Conservation (phyloP, 2,113 vertebrate genomes). For the Propithecus coquereli region DNA sequence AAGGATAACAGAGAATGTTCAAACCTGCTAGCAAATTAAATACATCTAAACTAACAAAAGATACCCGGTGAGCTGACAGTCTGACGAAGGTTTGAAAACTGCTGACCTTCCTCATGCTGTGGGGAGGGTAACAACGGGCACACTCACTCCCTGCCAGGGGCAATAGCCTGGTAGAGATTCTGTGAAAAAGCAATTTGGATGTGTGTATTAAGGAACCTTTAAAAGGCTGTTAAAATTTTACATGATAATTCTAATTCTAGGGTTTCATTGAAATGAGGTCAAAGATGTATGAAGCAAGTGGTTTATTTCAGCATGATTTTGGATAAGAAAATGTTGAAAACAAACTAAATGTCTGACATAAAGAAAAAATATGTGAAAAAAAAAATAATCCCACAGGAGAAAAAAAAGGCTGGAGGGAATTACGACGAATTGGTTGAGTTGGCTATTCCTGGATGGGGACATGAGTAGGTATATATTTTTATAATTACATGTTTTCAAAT, state of each 20-base stretch:
- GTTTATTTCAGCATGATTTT: not conserved
- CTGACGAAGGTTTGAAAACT: not conserved
- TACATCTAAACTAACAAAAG: not conserved
- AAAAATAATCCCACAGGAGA: not conserved
- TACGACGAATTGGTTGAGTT: not conserved
- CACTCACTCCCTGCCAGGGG: not conserved
- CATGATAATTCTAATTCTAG: not conserved
- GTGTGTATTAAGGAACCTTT: not conserved
- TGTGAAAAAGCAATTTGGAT: not conserved
- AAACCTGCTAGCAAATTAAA: conserved; percentile 22
- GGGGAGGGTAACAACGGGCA: not conserved
- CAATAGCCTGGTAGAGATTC: not conserved
- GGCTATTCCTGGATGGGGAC: not conserved
- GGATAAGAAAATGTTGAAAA: not conserved
- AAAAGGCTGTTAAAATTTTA: not conserved
- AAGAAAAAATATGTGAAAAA: not conserved
- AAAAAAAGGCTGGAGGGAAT: not conserved
- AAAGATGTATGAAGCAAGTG: not conserved
- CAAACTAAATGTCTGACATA: not conserved
- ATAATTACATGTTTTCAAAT: not conserved
- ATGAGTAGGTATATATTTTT: not conserved
- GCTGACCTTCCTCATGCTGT: not conserved
- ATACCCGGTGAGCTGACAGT: not conserved
- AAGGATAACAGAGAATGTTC: not conserved
- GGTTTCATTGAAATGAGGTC: not conserved